Percentiles rank a stretch among this genome's conserved stretches.
Evolutionary conservation across 53 echinoderm and acorn worm genomes (phyloP).

Genomic region (Glandiceps talaboti): DNA sequence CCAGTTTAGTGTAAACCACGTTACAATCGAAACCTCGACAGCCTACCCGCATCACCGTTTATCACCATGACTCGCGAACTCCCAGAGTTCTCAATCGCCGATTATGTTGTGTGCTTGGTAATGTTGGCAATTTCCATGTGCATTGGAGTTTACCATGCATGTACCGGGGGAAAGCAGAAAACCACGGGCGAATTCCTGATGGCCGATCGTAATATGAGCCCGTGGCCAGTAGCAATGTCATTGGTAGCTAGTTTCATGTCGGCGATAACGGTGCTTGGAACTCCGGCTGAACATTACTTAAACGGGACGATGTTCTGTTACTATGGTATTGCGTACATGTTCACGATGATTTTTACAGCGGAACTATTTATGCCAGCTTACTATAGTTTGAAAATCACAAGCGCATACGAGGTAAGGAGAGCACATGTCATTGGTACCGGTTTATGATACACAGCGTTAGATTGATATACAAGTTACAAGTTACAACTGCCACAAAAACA

Average conservation of each 20-base stretch:
- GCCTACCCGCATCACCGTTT: no score
- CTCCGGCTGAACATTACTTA: constrained; percentile 74
- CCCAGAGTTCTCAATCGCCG: constrained; percentile 25
- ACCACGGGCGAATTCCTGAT: constrained; percentile 63
- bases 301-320: constrained; percentile 61
- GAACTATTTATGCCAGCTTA: constrained; percentile 30
- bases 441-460: no score
- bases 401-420: constrained; percentile 47
- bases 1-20: no score
- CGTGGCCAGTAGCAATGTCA: constrained; percentile 66
- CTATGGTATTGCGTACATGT: constrained; percentile 23
- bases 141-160: constrained; percentile 64
- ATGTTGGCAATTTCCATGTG: constrained; percentile 42
- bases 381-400: constrained; percentile 21
- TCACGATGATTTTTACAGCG: constrained; percentile 13
- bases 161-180: constrained; percentile 53
- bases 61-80: no score
- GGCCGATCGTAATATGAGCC: constrained; percentile 65
- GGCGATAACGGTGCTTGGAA: constrained; percentile 61
- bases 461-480: no score
- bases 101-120: constrained; percentile 53
- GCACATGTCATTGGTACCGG: no score
- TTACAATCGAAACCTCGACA: no score
- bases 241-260: constrained; percentile 66
- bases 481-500: no score